These are phyloP conservation scores for Pantala flavescens DNA, from an alignment of 1,140 invertebrate species.

Conservation along the genomic window DNA sequence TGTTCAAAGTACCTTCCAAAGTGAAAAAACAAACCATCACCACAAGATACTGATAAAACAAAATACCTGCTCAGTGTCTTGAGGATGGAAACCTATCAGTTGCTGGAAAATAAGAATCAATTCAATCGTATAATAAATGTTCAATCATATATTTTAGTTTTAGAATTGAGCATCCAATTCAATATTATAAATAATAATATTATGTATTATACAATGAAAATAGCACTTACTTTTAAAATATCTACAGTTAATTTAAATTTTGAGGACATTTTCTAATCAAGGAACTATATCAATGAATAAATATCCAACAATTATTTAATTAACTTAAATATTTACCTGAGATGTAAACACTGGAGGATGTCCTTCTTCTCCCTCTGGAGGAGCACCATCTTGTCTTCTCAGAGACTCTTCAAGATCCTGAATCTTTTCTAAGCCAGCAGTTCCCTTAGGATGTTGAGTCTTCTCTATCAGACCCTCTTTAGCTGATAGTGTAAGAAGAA, in stretches of 20 bases:
- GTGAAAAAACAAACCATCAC: background rate
- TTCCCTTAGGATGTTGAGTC: conserved; percentile 87
- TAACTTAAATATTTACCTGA: conserved; percentile 39
- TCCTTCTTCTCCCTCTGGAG: conserved; percentile 61
- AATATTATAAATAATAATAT: too few relatives aligned
- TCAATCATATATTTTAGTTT: too few relatives aligned
- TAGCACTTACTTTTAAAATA: too few relatives aligned
- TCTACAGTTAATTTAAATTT: too few relatives aligned
- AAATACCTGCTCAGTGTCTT: conserved; percentile 13
- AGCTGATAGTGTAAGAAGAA: conserved; percentile 31
- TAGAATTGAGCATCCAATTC: background rate
- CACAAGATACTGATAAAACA: conserved; percentile 4
- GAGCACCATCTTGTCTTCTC: conserved; percentile 51
- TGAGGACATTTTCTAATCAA: too few relatives aligned
- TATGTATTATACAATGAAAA: too few relatives aligned
- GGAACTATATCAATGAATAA: too few relatives aligned
- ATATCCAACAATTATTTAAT: too few relatives aligned
- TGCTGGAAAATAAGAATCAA: conserved; percentile 14
- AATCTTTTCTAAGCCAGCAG: conserved; percentile 80
- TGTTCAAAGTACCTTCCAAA: background rate
- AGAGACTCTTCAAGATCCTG: conserved; percentile 81
- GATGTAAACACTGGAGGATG: conserved; percentile 80
- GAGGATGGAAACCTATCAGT: conserved; percentile 12
- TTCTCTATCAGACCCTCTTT: conserved; percentile 75
- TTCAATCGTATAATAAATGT: background rate